Evolutionary conservation across 2,797 vertebrate species (phyloP).

Genomic region (Heliangelus exortis): DNA sequence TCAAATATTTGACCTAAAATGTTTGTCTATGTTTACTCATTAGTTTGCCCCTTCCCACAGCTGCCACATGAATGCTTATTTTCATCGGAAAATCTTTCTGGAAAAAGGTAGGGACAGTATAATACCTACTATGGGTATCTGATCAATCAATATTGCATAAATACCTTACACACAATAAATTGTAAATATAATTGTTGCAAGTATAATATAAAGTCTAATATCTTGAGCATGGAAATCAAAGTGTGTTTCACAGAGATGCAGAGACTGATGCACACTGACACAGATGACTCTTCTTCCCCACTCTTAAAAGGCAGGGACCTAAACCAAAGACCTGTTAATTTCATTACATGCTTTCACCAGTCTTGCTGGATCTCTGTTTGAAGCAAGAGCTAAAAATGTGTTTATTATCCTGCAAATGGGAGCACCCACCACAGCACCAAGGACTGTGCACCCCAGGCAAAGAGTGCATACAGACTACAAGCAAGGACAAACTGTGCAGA

Average conservation of each 20-base stretch:
- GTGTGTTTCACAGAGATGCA: background rate
- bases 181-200: background rate
- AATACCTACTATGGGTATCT: background rate
- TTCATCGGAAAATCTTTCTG: background rate
- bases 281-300: background rate
- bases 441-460: background rate
- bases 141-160: background rate
- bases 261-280: background rate
- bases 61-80: background rate
- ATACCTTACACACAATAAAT: background rate
- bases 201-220: background rate
- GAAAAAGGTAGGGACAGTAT: background rate
- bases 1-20: background rate
- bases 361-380: background rate
- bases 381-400: background rate
- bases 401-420: background rate
- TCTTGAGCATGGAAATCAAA: background rate
- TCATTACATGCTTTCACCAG: background rate
- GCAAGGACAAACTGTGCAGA: background rate
- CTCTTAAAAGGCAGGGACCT: background rate
- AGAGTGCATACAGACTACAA: rapidly evolving
- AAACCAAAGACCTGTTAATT: background rate
- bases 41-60: rapidly evolving
- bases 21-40: background rate
- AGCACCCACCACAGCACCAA: background rate